phyloP scores from a whole-genome alignment of 2,797 vertebrate genomes.

The Rhynchonycteris naso region DNA sequence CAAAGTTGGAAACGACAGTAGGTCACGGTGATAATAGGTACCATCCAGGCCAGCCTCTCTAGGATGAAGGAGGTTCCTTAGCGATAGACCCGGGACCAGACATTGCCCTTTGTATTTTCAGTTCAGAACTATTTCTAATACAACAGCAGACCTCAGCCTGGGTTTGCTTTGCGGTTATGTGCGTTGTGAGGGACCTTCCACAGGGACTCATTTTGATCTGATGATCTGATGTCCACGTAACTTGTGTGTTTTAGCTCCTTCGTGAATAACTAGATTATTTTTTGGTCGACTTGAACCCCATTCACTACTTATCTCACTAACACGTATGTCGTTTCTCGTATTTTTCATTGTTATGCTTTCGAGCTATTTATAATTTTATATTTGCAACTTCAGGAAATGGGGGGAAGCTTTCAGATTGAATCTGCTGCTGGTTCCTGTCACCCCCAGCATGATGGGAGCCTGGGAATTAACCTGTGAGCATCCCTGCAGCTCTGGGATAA shows the following conservation, averaged over 20 bases:
- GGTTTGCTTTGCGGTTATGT: not conserved
- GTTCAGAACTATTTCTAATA: not conserved
- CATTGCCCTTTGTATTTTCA: not conserved
- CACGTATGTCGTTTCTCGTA: not conserved
- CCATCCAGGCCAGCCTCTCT: not conserved
- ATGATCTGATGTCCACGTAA: not conserved
- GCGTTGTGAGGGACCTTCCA: not conserved
- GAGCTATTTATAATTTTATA: not conserved
- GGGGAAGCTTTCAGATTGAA: not conserved
- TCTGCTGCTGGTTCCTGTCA: not conserved
- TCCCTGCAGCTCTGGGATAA: not conserved
- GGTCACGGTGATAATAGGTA: not conserved
- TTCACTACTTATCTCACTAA: not conserved
- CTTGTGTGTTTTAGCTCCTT: not conserved
- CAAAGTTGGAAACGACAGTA: not conserved
- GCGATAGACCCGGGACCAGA: not conserved
- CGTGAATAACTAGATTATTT: not conserved
- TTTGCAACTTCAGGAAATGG: not conserved
- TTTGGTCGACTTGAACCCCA: not conserved
- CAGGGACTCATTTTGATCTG: not conserved
- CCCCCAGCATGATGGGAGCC: not conserved
- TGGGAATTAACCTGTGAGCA: not conserved
- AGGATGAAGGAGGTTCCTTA: not conserved
- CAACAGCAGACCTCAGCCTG: not conserved
- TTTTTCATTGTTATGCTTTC: conserved; percentile 8